A percentile compares a stretch with the other conserved stretches of the same genome.
Evolutionary conservation across 2,888 invertebrate genomes (phyloP).

Genomic region (Charanyca ferruginea): DNA sequence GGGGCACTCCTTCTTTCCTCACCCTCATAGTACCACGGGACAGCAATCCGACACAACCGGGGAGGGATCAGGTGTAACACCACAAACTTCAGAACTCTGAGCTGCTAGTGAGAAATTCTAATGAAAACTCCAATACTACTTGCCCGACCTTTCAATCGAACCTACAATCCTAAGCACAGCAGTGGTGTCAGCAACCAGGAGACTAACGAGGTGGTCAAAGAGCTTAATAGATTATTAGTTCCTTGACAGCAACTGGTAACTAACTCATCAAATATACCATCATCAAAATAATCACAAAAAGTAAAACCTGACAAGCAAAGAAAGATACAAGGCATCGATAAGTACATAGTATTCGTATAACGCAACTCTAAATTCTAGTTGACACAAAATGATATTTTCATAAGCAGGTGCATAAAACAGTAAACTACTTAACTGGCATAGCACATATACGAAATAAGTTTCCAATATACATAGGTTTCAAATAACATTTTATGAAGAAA

Average conservation of each 20-base stretch:
- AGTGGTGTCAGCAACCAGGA: no score
- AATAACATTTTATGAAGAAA: slow-evolving; percentile 34
- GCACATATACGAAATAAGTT: slow-evolving; percentile 17
- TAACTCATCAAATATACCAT: not conserved
- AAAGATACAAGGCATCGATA: slow-evolving; percentile 24
- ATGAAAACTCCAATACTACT: no score
- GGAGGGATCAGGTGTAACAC: no score
- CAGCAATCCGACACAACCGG: no score
- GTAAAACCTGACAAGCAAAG: not conserved
- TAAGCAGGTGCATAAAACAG: slow-evolving; percentile 44
- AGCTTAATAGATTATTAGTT: no score
- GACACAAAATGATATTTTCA: slow-evolving; percentile 53
- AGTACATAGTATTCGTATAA: not conserved
- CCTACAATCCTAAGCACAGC: no score
- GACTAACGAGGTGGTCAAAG: no score
- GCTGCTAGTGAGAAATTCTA: no score
- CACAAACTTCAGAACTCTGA: no score
- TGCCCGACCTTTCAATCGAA: no score
- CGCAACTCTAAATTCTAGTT: slow-evolving; percentile 50
- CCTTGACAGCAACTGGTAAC: not conserved
- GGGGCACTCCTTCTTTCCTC: no score
- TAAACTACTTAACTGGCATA: slow-evolving; percentile 36
- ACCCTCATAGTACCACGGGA: no score
- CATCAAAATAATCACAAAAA: not conserved
- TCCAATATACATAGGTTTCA: slow-evolving; percentile 23